Evolutionary conservation across 1,140 invertebrate species (phyloP).

Genomic region (Leptonema lineaticorne): DNA sequence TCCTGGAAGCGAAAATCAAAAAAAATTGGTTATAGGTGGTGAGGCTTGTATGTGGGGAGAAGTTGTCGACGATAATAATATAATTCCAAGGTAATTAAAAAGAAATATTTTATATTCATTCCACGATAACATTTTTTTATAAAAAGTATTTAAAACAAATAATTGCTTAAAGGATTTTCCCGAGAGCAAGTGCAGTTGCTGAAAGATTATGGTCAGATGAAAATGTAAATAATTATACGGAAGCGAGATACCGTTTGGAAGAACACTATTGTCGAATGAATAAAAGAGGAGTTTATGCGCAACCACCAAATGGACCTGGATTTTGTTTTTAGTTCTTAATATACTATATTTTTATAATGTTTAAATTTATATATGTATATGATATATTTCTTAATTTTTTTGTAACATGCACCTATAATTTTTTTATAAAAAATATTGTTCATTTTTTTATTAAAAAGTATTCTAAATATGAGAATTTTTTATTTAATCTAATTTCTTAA

Average conservation of each 20-base stretch:
- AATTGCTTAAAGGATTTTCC: constrained; percentile 71
- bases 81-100: constrained; percentile 52
- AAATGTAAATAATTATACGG: constrained; percentile 39
- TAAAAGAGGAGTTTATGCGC: constrained; percentile 67
- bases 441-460: no score
- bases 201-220: constrained; percentile 78
- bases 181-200: constrained; percentile 77
- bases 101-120: no score
- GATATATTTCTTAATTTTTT: no score
- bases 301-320: constrained; percentile 70
- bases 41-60: constrained; percentile 93
- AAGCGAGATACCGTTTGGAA: constrained; percentile 62
- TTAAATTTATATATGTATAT: no score
- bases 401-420: no score
- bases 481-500: no score
- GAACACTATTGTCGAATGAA: constrained; percentile 85
- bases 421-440: no score
- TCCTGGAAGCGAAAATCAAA: constrained; percentile 47
- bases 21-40: constrained; percentile 71
- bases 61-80: constrained; percentile 69
- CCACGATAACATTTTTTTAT: no score
- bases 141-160: no score
- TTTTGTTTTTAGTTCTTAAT: constrained; percentile 56
- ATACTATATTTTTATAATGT: no score
- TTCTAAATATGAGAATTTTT: no score